A percentile compares a stretch with the other conserved stretches of the same genome.
Conservation (phyloP, 1,140 invertebrate genomes). For the Eufriesea mexicana region DNA sequence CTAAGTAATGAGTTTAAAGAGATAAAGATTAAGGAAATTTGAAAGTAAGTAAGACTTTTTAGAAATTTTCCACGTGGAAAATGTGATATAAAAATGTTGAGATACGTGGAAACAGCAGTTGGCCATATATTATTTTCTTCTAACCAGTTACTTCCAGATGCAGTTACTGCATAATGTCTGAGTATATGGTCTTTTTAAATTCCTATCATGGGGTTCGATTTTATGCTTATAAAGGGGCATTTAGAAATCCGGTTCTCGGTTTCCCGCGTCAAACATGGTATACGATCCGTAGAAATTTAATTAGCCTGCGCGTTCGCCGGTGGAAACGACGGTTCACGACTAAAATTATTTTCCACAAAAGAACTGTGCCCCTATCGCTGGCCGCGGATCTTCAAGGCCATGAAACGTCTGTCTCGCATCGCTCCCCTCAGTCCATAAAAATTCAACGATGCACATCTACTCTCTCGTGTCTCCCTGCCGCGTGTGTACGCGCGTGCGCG, state of each 20-base stretch:
- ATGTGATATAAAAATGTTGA: too few relatives aligned
- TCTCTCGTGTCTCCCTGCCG: slow-evolving; percentile 32
- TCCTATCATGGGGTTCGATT: background rate
- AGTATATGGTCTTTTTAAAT: background rate
- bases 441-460: slow-evolving; percentile 57
- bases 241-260: slow-evolving; percentile 27
- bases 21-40: too few relatives aligned
- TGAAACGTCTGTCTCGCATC: slow-evolving; percentile 56
- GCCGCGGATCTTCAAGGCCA: slow-evolving; percentile 54
- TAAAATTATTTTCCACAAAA: slow-evolving; percentile 56
- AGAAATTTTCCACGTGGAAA: too few relatives aligned
- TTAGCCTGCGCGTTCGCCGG: slow-evolving; percentile 15
- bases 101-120: too few relatives aligned
- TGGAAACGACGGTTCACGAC: slow-evolving; percentile 45
- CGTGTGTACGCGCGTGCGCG: too few relatives aligned
- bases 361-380: slow-evolving; percentile 51
- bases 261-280: slow-evolving; percentile 12
- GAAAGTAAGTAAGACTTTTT: too few relatives aligned
- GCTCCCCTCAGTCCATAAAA: slow-evolving; percentile 56
- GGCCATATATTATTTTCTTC: too few relatives aligned
- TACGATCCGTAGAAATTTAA: slow-evolving; percentile 48
- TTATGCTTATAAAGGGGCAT: slow-evolving; percentile 24
- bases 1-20: too few relatives aligned
- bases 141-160: background rate
- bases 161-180: background rate